A percentile compares a stretch with the other conserved stretches of the same genome.
Evolutionary conservation across 53 echinoderm and acorn worm species (phyloP).

Genomic region (Patiria pectinifera): DNA sequence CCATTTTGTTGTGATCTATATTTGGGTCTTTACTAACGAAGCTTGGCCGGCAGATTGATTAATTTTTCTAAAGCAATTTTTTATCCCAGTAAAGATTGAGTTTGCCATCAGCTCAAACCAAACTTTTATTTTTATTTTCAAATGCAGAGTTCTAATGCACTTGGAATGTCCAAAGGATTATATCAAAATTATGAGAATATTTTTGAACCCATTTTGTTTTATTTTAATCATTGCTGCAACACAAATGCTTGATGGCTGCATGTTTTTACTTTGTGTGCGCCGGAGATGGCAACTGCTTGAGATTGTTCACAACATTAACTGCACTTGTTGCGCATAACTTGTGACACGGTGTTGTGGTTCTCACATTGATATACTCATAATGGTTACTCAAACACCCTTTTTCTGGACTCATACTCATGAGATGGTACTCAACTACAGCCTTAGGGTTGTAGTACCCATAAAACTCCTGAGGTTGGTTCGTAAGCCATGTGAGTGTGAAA

Average conservation of each 20-base stretch:
- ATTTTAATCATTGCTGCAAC: neutral
- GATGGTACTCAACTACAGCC: no score
- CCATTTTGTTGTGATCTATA: neutral
- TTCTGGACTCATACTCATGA: no score
- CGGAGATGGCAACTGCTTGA: neutral
- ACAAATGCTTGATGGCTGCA: neutral
- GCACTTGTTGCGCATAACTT: conserved; percentile 9
- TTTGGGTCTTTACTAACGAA: neutral
- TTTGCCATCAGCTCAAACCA: no score
- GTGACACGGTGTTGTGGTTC: neutral
- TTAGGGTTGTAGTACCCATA: no score
- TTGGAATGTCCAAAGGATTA: no score
- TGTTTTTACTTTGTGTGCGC: neutral
- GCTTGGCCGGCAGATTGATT: neutral
- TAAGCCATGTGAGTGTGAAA: no score
- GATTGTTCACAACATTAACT: conserved; percentile 10
- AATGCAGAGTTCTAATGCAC: no score
- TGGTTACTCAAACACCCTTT: neutral
- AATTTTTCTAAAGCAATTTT: no score
- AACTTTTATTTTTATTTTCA: no score
- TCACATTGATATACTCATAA: neutral
- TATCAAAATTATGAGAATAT: no score
- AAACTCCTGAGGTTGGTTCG: no score
- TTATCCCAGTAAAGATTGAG: no score
- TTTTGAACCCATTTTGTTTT: neutral